These are phyloP conservation scores for Ephialtes manifestator DNA, from an alignment of 2,888 invertebrate species.

Conservation along the genomic window DNA sequence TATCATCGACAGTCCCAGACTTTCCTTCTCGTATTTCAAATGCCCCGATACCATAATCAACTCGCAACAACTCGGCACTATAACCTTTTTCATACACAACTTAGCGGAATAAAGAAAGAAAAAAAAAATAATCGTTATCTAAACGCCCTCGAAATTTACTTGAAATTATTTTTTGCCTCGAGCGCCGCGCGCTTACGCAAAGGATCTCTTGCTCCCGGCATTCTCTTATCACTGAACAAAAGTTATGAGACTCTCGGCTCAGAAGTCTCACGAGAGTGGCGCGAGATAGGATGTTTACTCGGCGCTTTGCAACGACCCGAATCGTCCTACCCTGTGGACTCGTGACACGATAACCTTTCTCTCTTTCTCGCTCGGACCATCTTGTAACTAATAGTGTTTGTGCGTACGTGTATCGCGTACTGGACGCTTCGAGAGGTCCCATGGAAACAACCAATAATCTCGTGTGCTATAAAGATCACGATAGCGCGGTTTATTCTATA, in stretches of 20 bases:
- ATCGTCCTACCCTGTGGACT: constrained; percentile 69
- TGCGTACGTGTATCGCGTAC: constrained; percentile 32
- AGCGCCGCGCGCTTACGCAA: constrained; percentile 59
- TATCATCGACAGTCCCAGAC: constrained; percentile 28
- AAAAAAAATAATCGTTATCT: not conserved
- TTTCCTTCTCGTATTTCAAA: constrained; percentile 52
- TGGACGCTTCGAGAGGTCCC: constrained; percentile 28
- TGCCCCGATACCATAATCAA: constrained; percentile 33
- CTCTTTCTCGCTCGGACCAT: constrained; percentile 20
- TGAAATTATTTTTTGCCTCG: constrained; percentile 17
- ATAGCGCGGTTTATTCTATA: constrained; percentile 37
- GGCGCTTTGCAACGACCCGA: constrained; percentile 80
- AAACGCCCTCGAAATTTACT: constrained; percentile 31
- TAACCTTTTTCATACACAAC: constrained; percentile 15
- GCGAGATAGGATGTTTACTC: constrained; percentile 82
- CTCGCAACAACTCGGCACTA: not conserved
- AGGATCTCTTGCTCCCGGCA: constrained; percentile 48
- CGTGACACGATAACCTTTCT: constrained; percentile 67
- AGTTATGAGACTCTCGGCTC: constrained; percentile 61
- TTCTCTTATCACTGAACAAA: constrained; percentile 59
- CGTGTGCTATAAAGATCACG: constrained; percentile 57
- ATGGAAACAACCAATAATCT: constrained; percentile 60
- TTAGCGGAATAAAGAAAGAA: not conserved
- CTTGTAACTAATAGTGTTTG: constrained; percentile 32
- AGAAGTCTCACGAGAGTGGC: constrained; percentile 64